phyloP scores from a whole-genome alignment of 2,888 invertebrate species.

The Criorhina ranunculi region DNA sequence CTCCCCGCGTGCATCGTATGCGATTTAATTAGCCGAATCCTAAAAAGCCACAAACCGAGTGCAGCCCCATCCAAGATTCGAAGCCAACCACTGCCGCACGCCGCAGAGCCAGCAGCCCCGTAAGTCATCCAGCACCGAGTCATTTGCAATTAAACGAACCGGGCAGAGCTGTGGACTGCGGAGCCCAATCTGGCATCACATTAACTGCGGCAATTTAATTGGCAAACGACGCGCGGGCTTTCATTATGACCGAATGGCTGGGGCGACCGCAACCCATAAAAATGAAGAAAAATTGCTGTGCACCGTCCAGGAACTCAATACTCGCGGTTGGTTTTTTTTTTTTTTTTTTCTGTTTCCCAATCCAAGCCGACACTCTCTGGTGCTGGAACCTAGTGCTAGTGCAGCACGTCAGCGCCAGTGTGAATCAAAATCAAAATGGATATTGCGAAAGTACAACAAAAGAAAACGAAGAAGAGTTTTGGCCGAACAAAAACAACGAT shows the following conservation, averaged over 20 bases:
- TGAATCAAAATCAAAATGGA: slow-evolving; percentile 76
- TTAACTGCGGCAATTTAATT: slow-evolving; percentile 77
- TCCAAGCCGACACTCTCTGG: slow-evolving; percentile 25
- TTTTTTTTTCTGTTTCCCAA: slow-evolving; percentile 35
- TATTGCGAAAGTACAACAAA: slow-evolving; percentile 53
- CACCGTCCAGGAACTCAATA: slow-evolving; percentile 66
- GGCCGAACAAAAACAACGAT: slow-evolving; percentile 2
- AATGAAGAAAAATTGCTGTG: slow-evolving; percentile 72
- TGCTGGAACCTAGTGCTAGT: slow-evolving; percentile 34
- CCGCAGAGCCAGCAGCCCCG: slow-evolving; percentile 44
- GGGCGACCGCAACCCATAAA: slow-evolving; percentile 75
- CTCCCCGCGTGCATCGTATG: slow-evolving; percentile 42
- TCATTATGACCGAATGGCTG: slow-evolving; percentile 71
- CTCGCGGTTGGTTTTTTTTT: slow-evolving; percentile 24
- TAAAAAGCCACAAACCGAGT: slow-evolving; percentile 69
- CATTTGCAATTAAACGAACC: slow-evolving; percentile 74
- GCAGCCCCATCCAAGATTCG: slow-evolving; percentile 33
- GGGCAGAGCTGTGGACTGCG: slow-evolving; percentile 57
- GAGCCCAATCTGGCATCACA: slow-evolving; percentile 73
- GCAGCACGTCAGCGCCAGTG: slow-evolving; percentile 69
- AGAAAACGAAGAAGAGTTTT: slow-evolving; percentile 24
- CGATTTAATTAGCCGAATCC: slow-evolving; percentile 74
- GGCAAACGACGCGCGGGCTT: slow-evolving; percentile 76
- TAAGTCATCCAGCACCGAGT: slow-evolving; percentile 65
- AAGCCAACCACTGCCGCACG: slow-evolving; percentile 38